Percentiles rank a stretch among this genome's conserved stretches.
Evolutionary conservation across 2,888 invertebrate genomes (phyloP).

Genomic region (Acleris emargana): DNA sequence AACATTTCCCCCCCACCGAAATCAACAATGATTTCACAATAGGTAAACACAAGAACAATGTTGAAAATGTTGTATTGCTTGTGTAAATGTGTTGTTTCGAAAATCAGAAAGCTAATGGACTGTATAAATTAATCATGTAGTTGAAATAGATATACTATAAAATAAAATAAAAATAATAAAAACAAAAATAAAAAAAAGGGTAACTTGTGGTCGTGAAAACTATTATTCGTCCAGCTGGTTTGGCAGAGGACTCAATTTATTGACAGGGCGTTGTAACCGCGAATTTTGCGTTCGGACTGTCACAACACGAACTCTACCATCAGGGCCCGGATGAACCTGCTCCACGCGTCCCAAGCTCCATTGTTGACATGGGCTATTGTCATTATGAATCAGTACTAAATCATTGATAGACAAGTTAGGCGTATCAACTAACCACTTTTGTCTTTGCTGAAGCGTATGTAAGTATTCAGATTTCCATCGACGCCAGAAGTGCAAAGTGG

Average conservation of each 20-base stretch:
- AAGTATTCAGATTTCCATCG: constrained; percentile 5
- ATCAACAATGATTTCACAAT: constrained; percentile 5
- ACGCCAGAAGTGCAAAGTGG: constrained; percentile 9
- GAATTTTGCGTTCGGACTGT: constrained; percentile 1
- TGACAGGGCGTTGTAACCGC: background rate
- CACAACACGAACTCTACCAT: constrained; percentile 15
- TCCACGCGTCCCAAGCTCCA: constrained; percentile 13
- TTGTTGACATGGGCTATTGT: constrained; percentile 1
- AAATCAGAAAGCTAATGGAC: too few species aligned
- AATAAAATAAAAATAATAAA: too few species aligned
- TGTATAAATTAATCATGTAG: too few species aligned
- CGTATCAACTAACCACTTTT: constrained; percentile 6
- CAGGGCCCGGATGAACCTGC: constrained; percentile 17
- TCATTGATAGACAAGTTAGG: constrained; percentile 1
- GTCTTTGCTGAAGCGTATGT: constrained; percentile 10
- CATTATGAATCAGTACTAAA: background rate
- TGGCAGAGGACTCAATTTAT: constrained; percentile 3
- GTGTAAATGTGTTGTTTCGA: too few species aligned
- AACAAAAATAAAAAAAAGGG: too few species aligned
- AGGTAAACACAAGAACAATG: constrained; percentile 1
- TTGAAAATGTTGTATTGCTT: background rate
- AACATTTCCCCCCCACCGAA: constrained; percentile 4
- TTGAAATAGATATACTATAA: too few species aligned
- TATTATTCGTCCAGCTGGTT: background rate
- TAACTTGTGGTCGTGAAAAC: too few species aligned